phyloP scores from a whole-genome alignment of 2,113 vertebrate genomes.

The Cyrtonyx montezumae region DNA sequence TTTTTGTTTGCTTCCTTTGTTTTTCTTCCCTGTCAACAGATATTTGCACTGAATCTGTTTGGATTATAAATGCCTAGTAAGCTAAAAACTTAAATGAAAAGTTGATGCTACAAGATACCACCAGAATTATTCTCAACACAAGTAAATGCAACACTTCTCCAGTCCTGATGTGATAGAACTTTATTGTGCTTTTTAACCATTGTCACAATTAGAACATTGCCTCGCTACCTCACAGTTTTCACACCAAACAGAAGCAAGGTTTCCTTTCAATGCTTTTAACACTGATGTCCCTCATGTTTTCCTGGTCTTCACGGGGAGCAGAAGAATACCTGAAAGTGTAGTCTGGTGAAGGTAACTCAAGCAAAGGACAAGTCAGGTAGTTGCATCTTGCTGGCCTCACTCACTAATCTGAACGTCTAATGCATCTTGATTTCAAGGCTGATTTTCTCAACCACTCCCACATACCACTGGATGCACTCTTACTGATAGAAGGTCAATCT shows the following conservation, averaged over 20 bases:
- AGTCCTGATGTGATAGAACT: background rate
- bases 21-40: slow-evolving; percentile 47
- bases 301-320: background rate
- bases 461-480: background rate
- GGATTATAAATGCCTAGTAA: slow-evolving; percentile 34
- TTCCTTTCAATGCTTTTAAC: background rate
- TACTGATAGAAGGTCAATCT: background rate
- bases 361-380: background rate
- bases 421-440: background rate
- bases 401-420: background rate
- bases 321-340: background rate
- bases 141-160: background rate
- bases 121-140: background rate
- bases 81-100: slow-evolving; percentile 37
- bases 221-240: background rate
- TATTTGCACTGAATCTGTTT: slow-evolving; percentile 27
- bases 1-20: slow-evolving; percentile 48
- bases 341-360: background rate
- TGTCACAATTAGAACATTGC: background rate
- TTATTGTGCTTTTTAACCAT: background rate
- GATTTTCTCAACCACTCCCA: background rate
- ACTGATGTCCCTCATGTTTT: accelerated
- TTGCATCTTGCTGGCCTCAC: background rate
- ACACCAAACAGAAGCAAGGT: background rate
- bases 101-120: background rate